Percentiles rank a stretch among this genome's conserved stretches.
These are phyloP conservation scores for Boulengeromyrus knoepffleri DNA, from an alignment of 2,113 vertebrate species.

Conservation along the genomic window DNA sequence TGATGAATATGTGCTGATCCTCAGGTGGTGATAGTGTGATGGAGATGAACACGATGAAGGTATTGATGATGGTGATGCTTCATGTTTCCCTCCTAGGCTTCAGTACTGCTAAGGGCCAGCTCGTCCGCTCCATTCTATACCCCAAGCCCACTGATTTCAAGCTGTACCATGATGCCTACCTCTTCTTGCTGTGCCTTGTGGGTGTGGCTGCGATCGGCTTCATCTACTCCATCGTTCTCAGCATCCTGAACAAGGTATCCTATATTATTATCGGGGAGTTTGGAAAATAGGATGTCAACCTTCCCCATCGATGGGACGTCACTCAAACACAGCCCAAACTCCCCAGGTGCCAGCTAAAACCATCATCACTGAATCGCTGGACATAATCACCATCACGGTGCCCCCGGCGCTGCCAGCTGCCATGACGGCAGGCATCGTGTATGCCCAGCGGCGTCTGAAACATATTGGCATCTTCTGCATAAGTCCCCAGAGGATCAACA, in stretches of 20 bases:
- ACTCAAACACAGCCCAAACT: background rate
- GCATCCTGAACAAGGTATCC: slow-evolving; percentile 75
- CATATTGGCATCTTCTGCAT: slow-evolving; percentile 90
- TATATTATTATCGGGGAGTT: background rate
- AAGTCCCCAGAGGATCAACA: slow-evolving; percentile 95
- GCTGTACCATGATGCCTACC: slow-evolving; percentile 91
- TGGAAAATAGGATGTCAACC: background rate
- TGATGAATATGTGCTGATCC: background rate
- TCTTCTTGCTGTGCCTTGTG: slow-evolving; percentile 90
- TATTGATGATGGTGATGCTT: background rate
- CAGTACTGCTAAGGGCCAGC: slow-evolving; percentile 91
- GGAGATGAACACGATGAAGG: background rate
- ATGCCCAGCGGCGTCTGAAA: slow-evolving; percentile 86
- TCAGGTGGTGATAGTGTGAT: background rate
- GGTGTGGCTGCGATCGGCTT: slow-evolving; percentile 86
- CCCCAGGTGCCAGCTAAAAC: slow-evolving; percentile 66
- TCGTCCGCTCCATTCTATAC: slow-evolving; percentile 92
- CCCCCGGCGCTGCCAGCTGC: slow-evolving; percentile 93
- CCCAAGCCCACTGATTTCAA: slow-evolving; percentile 97
- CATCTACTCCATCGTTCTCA: slow-evolving; percentile 82
- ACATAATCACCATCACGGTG: slow-evolving; percentile 96
- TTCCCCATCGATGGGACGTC: background rate
- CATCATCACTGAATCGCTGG: slow-evolving; percentile 88
- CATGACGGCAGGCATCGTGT: slow-evolving; percentile 93
- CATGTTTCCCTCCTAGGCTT: slow-evolving; percentile 64